These are phyloP conservation scores for Solenopsis invicta DNA, from an alignment of 1,140 invertebrate genomes.

Conservation along the genomic window DNA sequence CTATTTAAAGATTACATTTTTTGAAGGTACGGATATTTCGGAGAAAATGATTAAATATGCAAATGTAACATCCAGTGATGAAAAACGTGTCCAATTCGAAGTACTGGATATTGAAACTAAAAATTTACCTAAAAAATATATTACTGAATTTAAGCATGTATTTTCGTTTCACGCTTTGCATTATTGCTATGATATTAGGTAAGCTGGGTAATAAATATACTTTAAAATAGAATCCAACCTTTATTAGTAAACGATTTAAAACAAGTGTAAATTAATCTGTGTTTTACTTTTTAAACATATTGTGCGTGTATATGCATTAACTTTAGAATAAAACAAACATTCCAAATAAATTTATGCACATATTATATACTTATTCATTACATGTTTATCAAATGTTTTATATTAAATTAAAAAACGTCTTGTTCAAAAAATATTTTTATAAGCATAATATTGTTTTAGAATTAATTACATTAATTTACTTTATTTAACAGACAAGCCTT, in stretches of 20 bases:
- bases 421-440: too few species aligned
- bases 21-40: slow-evolving; percentile 14
- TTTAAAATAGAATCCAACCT: neutral
- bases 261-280: too few species aligned
- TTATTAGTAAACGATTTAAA: too few species aligned
- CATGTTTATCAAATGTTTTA: too few species aligned
- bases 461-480: neutral
- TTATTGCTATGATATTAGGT: slow-evolving; percentile 4
- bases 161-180: slow-evolving; percentile 19
- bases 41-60: slow-evolving; percentile 16
- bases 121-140: slow-evolving; percentile 26
- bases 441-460: too few species aligned
- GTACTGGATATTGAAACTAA: slow-evolving; percentile 17
- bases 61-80: neutral
- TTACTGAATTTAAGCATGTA: slow-evolving; percentile 19
- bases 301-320: too few species aligned
- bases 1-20: neutral
- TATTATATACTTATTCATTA: too few species aligned
- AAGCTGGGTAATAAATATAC: neutral
- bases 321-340: too few species aligned
- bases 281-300: too few species aligned
- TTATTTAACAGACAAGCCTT: slow-evolving; percentile 13
- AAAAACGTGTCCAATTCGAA: neutral
- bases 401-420: too few species aligned
- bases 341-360: too few species aligned